phyloP scores from a whole-genome alignment of 2,113 vertebrate genomes.

The Cyprinus carpio region DNA sequence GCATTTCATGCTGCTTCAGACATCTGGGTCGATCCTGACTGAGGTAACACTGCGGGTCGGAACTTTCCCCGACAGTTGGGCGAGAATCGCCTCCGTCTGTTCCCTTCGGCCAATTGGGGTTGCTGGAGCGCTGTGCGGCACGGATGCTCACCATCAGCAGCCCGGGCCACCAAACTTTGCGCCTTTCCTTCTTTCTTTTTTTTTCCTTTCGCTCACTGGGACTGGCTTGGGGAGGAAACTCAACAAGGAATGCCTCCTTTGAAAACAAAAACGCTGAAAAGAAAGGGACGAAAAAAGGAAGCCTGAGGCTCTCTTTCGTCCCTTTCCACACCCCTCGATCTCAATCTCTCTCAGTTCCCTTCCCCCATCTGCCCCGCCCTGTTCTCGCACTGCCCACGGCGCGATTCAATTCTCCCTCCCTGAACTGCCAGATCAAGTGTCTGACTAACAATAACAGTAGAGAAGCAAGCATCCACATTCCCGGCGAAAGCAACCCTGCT shows the following conservation, averaged over 20 bases:
- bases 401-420: slow-evolving; percentile 28
- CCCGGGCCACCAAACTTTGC: slow-evolving; percentile 78
- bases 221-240: slow-evolving; percentile 76
- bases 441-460: slow-evolving; percentile 42
- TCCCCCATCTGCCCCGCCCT: slow-evolving; percentile 32
- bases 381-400: not conserved
- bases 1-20: slow-evolving; percentile 82
- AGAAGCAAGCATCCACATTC: not conserved
- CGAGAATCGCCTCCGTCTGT: slow-evolving; percentile 76
- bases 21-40: slow-evolving; percentile 76
- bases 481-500: not conserved
- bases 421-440: slow-evolving; percentile 29
- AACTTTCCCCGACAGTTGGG: slow-evolving; percentile 82
- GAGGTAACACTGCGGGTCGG: slow-evolving; percentile 81
- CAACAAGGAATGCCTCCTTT: slow-evolving; percentile 35
- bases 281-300: slow-evolving; percentile 60
- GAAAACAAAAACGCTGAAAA: slow-evolving; percentile 51
- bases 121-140: slow-evolving; percentile 77
- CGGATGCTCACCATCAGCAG: slow-evolving; percentile 75
- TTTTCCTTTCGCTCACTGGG: slow-evolving; percentile 84
- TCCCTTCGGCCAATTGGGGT: slow-evolving; percentile 79
- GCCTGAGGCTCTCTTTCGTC: slow-evolving; percentile 50
- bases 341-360: not conserved
- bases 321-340: slow-evolving; percentile 42
- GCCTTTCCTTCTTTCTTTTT: too few relatives aligned